These are phyloP conservation scores for Rhinichthys osculus DNA, from an alignment of 2,797 vertebrate genomes.

Conservation along the genomic window DNA sequence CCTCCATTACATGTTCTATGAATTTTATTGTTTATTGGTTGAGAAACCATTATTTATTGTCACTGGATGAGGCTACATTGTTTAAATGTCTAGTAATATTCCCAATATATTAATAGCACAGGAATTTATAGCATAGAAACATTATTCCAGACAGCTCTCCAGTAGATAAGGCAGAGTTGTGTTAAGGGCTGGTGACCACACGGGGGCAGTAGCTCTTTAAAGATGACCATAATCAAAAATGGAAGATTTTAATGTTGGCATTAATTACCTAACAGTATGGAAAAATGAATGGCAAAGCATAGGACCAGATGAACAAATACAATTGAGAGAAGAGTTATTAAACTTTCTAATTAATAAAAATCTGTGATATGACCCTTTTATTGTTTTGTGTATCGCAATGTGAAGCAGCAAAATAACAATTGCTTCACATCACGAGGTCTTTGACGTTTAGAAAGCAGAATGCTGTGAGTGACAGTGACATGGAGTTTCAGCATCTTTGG, in stretches of 20 bases:
- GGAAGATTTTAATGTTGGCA: background rate
- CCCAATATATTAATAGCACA: background rate
- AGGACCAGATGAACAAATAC: background rate
- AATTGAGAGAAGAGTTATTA: background rate
- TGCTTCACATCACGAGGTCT: background rate
- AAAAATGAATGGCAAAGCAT: background rate
- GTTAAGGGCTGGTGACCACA: background rate
- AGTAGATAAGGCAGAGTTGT: background rate
- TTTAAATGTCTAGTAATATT: background rate
- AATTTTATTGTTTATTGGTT: background rate
- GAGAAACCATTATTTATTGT: background rate
- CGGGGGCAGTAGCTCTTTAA: conserved; percentile 9
- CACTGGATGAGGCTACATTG: background rate
- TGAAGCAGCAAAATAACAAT: background rate
- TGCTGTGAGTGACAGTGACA: background rate
- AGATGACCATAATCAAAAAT: background rate
- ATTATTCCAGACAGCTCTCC: background rate
- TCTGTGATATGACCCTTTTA: background rate
- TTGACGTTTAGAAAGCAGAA: background rate
- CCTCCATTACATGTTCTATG: no score
- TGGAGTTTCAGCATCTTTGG: background rate
- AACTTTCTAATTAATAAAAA: background rate
- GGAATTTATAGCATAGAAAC: background rate
- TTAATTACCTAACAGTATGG: no score
- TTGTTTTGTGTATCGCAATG: background rate